phyloP scores from a whole-genome alignment of 1,140 invertebrate genomes.

The Drosophila gunungcola region DNA sequence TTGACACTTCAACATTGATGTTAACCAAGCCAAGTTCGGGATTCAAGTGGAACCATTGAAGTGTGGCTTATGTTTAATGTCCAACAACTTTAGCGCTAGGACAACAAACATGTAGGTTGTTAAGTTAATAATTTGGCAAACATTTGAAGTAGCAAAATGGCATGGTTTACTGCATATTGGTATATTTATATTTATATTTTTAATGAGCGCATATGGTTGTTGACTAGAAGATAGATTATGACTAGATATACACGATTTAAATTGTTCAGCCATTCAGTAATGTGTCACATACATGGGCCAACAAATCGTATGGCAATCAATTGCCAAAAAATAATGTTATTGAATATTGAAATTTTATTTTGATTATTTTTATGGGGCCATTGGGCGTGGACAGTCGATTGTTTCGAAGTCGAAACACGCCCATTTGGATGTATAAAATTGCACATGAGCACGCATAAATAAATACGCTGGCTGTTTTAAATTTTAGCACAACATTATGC shows the following conservation, averaged over 20 bases:
- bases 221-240: too few species aligned
- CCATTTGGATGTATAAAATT: conserved; percentile 33
- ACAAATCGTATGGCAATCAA: conserved; percentile 39
- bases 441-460: conserved; percentile 40
- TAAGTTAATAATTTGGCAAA: conserved; percentile 5
- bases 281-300: conserved; percentile 42
- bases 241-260: background rate
- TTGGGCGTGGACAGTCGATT: conserved; percentile 55
- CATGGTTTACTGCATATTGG: too few species aligned
- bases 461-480: conserved; percentile 46
- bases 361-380: conserved; percentile 59
- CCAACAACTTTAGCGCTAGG: background rate
- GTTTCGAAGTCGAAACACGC: conserved; percentile 22
- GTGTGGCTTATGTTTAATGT: conserved; percentile 7
- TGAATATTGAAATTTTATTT: conserved; percentile 49
- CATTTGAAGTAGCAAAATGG: background rate
- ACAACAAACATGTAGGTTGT: conserved; percentile 7
- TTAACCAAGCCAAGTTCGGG: conserved; percentile 26
- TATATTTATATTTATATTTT: background rate
- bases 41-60: conserved; percentile 16
- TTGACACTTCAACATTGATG: conserved; percentile 59
- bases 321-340: conserved; percentile 62
- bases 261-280: conserved; percentile 45
- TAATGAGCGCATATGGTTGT: too few species aligned
- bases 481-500: conserved; percentile 48